Evolutionary conservation across 2,113 vertebrate species (phyloP), one percentile per base, ranked within the genome.

Genomic region (Vireo altiloquus): DNA sequence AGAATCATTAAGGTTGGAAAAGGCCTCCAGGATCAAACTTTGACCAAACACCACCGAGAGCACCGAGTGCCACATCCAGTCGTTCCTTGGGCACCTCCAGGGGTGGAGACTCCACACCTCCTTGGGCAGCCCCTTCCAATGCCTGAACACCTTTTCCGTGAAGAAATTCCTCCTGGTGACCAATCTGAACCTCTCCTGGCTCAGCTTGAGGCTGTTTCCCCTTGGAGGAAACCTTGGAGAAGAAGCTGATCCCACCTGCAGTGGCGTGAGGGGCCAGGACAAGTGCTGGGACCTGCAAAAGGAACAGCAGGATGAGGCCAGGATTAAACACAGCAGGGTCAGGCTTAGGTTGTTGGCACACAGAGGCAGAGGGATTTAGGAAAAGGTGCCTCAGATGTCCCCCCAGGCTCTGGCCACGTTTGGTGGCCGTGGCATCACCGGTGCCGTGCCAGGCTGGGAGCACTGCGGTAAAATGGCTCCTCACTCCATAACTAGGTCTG

Each of bases 351-450:
- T 23, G 37, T 7, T 3, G 3, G 54, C 30, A 39, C 52, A 1
- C 5, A 10, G 46, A 13, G 77, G 52, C 37, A 42, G 74, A 54
- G 42, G 9, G 60, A 5, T 11, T 33, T 6, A 22, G 68, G 70
- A 33, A 16, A 15, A 42, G 74, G 25, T 79, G 52, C 18, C 15
- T 74, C 37, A 7, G 68, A n/a, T 49, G 72, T 50, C 54, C 72
- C 72, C 20, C 1, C 2, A 0, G 56, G 27, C 42, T 37, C 31
- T n/a, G 61, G 61, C 25, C 5, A 0, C 1, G 0, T 25, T 83
- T 0, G 40, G 83, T 46, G 89, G 65, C 86, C 33, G 0, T 3
- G 4, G 53, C 24, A 82, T n/a, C 84, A 6, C 61, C 37, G 1
- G 31, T 0, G 2, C 70, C 4, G 39, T 1, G 54, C 30, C 64